Conservation (phyloP, 2,797 vertebrate species). For the Myotis planiceps region DNA sequence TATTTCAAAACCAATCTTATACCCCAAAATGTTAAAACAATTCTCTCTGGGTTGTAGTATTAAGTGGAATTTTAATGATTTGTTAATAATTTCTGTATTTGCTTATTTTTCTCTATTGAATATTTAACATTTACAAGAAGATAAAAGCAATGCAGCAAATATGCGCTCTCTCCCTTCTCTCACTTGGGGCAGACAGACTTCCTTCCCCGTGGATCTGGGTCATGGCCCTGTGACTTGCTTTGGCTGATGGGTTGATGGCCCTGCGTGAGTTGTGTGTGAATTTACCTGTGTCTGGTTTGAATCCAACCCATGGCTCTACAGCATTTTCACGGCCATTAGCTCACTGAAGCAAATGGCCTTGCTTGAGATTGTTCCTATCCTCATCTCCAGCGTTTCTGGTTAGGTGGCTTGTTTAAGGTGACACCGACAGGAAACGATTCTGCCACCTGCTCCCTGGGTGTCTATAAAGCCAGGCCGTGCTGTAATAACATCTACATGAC, state of each 20-base stretch:
- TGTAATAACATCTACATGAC: no score
- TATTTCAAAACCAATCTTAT: slow-evolving; percentile 29
- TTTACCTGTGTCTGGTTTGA: no score
- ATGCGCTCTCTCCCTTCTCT: not conserved
- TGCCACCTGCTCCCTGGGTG: no score
- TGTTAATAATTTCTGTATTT: not conserved
- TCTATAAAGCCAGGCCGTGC: no score
- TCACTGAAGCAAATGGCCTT: no score
- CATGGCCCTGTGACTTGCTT: not conserved
- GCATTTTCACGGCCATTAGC: no score
- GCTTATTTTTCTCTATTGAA: not conserved
- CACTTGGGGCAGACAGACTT: not conserved
- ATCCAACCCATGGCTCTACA: no score
- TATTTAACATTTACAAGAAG: not conserved
- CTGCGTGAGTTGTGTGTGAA: no score
- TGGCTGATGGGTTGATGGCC: not conserved
- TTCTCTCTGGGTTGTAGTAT: not conserved
- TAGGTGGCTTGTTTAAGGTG: no score
- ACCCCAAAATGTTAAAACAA: not conserved
- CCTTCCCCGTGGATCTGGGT: not conserved
- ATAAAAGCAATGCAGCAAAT: not conserved
- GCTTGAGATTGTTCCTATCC: no score
- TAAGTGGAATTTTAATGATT: not conserved
- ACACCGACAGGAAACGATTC: no score
- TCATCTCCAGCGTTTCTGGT: no score